These are phyloP conservation scores for Lagenorhynchus albirostris DNA, from an alignment of 2,113 vertebrate genomes.

Conservation along the genomic window DNA sequence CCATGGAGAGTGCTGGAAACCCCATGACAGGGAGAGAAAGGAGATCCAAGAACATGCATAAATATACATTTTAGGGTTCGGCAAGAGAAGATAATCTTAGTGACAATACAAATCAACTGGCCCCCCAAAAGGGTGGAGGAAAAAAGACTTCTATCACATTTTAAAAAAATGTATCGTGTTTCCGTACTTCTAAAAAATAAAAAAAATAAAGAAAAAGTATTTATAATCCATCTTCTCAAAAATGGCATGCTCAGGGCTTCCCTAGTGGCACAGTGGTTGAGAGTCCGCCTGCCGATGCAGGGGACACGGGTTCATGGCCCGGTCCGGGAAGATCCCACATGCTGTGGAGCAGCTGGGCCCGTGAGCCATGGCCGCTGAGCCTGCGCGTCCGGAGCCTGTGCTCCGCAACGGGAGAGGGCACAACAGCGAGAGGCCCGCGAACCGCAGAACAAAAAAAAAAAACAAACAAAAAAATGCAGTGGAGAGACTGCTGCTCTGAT, in stretches of 20 bases:
- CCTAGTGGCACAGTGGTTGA: too few species aligned
- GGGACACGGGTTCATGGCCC: fast-evolving
- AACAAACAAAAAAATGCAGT: background rate
- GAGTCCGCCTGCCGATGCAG: too few species aligned
- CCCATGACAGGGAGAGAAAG: background rate
- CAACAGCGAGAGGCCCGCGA: fast-evolving
- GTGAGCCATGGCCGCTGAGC: too few species aligned
- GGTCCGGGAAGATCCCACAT: too few species aligned
- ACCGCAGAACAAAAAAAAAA: too few species aligned
- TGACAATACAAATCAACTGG: background rate
- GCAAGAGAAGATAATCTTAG: background rate
- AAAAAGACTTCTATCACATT: background rate
- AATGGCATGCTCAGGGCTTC: too few species aligned
- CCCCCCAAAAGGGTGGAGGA: background rate
- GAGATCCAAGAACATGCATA: background rate
- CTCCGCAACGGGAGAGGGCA: fast-evolving
- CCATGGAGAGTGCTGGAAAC: fast-evolving
- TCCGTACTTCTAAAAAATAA: background rate
- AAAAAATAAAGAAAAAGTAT: background rate
- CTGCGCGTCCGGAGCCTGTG: too few species aligned
- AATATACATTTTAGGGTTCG: background rate
- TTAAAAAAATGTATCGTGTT: background rate
- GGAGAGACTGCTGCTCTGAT: background rate
- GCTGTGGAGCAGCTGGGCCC: fast-evolving
- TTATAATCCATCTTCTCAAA: background rate